Conservation (phyloP, 2,888 invertebrate species). For the Fragum fragum region DNA sequence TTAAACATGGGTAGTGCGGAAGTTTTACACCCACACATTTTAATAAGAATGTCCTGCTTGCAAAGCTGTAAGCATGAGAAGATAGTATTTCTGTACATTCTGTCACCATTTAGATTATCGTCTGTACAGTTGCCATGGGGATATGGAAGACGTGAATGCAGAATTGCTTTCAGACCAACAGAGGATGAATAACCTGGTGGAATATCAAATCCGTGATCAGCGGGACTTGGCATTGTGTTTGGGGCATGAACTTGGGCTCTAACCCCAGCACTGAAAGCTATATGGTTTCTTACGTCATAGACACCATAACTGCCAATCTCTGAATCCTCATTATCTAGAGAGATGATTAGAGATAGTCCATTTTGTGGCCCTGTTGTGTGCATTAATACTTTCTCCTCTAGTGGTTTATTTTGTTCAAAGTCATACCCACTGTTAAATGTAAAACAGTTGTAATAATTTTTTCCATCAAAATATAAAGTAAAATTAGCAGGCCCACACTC, state of each 20-base stretch:
- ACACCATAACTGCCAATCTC: constrained; percentile 79
- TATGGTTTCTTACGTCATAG: constrained; percentile 81
- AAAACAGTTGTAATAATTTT: constrained; percentile 84
- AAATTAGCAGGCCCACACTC: constrained; percentile 78
- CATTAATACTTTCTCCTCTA: constrained; percentile 74
- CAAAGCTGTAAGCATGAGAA: constrained; percentile 83
- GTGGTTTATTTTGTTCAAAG: constrained; percentile 44
- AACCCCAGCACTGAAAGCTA: constrained; percentile 82
- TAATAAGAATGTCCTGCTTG: constrained; percentile 80
- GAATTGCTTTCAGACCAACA: constrained; percentile 79
- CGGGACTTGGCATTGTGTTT: constrained; percentile 83
- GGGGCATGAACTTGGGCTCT: constrained; percentile 84
- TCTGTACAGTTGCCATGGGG: constrained; percentile 84
- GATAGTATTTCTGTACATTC: constrained; percentile 78
- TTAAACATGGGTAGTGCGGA: constrained; percentile 78
- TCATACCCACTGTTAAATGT: constrained; percentile 82
- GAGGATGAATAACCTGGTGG: constrained; percentile 84
- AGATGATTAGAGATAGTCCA: constrained; percentile 83
- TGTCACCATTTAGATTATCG: constrained; percentile 63
- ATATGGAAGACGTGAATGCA: constrained; percentile 75
- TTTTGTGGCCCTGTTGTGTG: constrained; percentile 83
- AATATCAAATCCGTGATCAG: constrained; percentile 84
- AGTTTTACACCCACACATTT: constrained; percentile 80
- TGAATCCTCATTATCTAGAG: constrained; percentile 83
- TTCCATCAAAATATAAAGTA: constrained; percentile 79